Evolutionary conservation across 2,888 invertebrate genomes (phyloP).

Genomic region (Platerodrilus igneus): DNA sequence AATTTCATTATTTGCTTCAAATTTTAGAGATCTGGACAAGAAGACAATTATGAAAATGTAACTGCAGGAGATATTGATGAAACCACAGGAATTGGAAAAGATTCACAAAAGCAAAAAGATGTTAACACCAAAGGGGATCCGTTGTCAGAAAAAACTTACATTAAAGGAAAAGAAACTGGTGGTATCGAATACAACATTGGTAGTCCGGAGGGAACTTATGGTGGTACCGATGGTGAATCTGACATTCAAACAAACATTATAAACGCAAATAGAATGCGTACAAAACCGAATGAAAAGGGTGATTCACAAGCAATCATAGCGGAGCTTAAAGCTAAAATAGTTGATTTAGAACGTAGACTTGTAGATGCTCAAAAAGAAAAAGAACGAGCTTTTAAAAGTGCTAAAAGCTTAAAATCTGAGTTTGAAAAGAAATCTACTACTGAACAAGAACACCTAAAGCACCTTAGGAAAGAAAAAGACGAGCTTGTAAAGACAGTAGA

Average conservation of each 20-base stretch:
- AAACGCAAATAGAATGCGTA: too few relatives aligned
- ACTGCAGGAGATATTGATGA: background rate
- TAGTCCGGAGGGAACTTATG: too few relatives aligned
- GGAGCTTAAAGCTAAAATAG: too few relatives aligned
- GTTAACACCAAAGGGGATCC: too few relatives aligned
- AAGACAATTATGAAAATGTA: background rate
- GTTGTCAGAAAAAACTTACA: too few relatives aligned
- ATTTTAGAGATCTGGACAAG: too few relatives aligned
- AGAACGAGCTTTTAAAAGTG: slow-evolving; percentile 17
- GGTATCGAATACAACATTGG: slow-evolving; percentile 1
- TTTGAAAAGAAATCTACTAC: slow-evolving; percentile 19
- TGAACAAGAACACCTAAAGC: slow-evolving; percentile 11
- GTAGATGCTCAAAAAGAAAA: slow-evolving; percentile 18
- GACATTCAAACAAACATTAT: too few relatives aligned
- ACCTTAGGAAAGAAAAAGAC: slow-evolving; percentile 20
- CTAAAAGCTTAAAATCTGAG: slow-evolving; percentile 23
- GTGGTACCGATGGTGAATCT: too few relatives aligned
- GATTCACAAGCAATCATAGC: too few relatives aligned
- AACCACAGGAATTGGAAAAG: background rate
- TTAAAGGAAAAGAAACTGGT: background rate
- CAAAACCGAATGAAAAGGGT: too few relatives aligned
- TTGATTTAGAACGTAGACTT: slow-evolving; percentile 11
- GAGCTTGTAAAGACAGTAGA: slow-evolving; percentile 17
- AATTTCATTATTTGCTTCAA: too few relatives aligned
- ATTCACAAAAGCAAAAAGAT: background rate